Conservation (phyloP, 2,113 vertebrate species). For the Gadus macrocephalus region DNA sequence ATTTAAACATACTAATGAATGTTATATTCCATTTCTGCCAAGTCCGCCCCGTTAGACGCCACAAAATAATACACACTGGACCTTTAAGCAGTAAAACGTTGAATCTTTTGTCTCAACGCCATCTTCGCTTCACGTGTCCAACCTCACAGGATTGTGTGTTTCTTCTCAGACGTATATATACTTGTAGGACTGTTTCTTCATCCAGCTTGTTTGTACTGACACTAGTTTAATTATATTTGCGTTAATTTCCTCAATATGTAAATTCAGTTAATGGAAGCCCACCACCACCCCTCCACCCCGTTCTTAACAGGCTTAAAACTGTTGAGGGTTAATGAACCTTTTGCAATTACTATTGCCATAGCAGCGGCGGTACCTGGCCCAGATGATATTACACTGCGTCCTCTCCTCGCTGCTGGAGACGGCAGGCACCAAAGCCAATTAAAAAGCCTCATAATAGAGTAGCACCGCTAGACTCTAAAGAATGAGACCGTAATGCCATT, state of each 20-base stretch:
- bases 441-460: conserved; percentile 83
- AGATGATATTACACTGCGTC: conserved; percentile 74
- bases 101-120: too few species aligned
- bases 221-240: conserved; percentile 69
- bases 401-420: conserved; percentile 28
- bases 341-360: conserved; percentile 90
- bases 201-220: too few species aligned
- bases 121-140: too few species aligned
- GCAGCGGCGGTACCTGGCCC: conserved; percentile 78
- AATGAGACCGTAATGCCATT: conserved; percentile 67
- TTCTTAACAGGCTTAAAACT: conserved; percentile 80
- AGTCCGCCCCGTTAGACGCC: too few species aligned
- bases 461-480: conserved; percentile 76
- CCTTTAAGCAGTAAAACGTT: too few species aligned
- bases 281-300: conserved; percentile 44
- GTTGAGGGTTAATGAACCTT: conserved; percentile 88
- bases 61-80: too few species aligned
- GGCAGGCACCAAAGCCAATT: conserved; percentile 79
- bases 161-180: too few species aligned
- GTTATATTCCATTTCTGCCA: too few species aligned
- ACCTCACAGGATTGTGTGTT: too few species aligned
- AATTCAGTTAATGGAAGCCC: conserved; percentile 80
- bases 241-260: conserved; percentile 89
- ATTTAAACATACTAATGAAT: too few species aligned
- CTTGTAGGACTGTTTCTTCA: too few species aligned